Evolutionary conservation across 2,113 vertebrate genomes (phyloP).

Genomic region (Lates calcarifer): DNA sequence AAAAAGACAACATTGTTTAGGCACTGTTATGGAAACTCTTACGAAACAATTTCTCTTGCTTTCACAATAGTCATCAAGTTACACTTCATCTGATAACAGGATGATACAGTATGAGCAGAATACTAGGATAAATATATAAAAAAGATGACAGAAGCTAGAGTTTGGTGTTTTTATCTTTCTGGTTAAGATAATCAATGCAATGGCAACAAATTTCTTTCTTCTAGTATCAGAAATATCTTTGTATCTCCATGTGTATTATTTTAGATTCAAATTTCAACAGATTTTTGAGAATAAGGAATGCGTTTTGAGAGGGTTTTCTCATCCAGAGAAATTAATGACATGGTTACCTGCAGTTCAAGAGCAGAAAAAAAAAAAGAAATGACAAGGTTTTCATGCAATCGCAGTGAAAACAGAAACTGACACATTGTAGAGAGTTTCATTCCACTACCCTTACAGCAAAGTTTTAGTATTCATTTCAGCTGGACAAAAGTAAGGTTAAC

Average conservation of each 20-base stretch:
- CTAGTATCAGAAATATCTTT: not conserved
- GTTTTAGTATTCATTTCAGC: slow-evolving; percentile 19
- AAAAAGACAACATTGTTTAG: not conserved
- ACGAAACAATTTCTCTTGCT: slow-evolving; percentile 21
- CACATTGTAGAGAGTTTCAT: slow-evolving; percentile 1
- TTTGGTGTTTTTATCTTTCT: not conserved
- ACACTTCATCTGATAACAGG: slow-evolving; percentile 19
- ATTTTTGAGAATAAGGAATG: not conserved
- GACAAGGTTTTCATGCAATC: not conserved
- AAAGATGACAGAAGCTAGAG: not conserved
- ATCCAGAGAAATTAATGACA: not conserved
- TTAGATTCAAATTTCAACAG: not conserved
- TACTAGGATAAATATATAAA: not conserved
- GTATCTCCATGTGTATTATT: not conserved
- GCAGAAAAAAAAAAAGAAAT: not conserved
- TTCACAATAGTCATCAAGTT: slow-evolving; percentile 25
- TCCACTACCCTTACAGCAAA: slow-evolving; percentile 4
- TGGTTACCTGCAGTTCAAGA: not conserved
- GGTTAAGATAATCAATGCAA: slow-evolving; percentile 18
- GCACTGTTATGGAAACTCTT: not conserved
- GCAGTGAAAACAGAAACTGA: not conserved
- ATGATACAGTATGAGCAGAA: slow-evolving; percentile 1
- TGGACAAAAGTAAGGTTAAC: slow-evolving; percentile 16
- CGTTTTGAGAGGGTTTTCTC: not conserved
- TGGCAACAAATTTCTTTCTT: slow-evolving; percentile 7